Evolutionary conservation across 1,140 invertebrate species (phyloP).

Genomic region (Brachionus paranguensis): DNA sequence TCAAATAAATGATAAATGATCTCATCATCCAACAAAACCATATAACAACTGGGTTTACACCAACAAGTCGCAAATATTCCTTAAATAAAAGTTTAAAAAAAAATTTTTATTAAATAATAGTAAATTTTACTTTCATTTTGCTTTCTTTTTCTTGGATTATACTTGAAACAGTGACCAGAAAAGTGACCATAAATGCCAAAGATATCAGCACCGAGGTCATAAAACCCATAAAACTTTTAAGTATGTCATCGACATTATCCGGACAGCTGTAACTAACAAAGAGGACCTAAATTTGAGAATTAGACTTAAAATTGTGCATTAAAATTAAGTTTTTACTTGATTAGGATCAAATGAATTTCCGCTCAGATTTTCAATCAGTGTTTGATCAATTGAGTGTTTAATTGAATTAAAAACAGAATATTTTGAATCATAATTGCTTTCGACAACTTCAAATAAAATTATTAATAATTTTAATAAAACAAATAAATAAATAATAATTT

Average conservation of each 20-base stretch:
- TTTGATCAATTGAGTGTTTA: constrained; percentile 17
- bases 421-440: neutral
- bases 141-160: constrained; percentile 36
- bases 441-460: neutral
- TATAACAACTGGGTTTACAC: constrained; percentile 25
- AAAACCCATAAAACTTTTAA: neutral
- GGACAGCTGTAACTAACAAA: neutral
- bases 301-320: neutral
- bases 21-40: constrained; percentile 38
- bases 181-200: constrained; percentile 32
- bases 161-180: constrained; percentile 13
- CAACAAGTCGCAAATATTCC: constrained; percentile 27
- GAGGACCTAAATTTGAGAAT: neutral
- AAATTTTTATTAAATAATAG: neutral
- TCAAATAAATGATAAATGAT: constrained; percentile 28
- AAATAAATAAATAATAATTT: no score
- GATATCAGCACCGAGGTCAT: constrained; percentile 6
- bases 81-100: neutral
- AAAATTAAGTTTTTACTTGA: neutral
- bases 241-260: neutral
- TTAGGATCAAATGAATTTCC: neutral
- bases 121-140: constrained; percentile 32
- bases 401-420: constrained; percentile 21
- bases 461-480: neutral
- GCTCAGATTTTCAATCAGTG: neutral